Conservation (phyloP, 1,140 invertebrate genomes). For the Chrysopa pallens region DNA sequence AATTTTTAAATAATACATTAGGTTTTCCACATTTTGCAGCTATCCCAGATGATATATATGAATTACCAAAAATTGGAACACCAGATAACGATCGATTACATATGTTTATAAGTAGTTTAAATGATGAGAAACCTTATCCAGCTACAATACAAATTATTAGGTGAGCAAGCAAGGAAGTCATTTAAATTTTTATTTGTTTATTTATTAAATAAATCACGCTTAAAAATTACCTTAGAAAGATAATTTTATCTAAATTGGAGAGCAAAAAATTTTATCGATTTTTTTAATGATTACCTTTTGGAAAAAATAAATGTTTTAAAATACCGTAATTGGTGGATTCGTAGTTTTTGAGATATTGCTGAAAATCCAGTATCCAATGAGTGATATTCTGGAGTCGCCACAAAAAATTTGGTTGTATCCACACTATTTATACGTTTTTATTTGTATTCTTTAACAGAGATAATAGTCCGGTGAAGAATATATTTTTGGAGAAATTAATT, state of each 20-base stretch:
- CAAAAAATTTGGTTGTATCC: too few species aligned
- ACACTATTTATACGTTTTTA: too few species aligned
- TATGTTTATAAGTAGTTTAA: slow-evolving; percentile 66
- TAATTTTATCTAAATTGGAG: too few species aligned
- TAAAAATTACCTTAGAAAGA: too few species aligned
- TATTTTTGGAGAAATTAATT: slow-evolving; percentile 77
- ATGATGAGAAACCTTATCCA: slow-evolving; percentile 65
- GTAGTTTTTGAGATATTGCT: too few species aligned
- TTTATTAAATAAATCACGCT: too few species aligned
- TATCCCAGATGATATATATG: slow-evolving; percentile 41
- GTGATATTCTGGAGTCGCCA: too few species aligned
- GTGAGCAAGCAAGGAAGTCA: slow-evolving; percentile 28
- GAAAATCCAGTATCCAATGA: too few species aligned
- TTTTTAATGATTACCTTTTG: too few species aligned
- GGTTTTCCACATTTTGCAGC: slow-evolving; percentile 35
- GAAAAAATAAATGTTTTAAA: too few species aligned
- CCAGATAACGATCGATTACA: slow-evolving; percentile 55
- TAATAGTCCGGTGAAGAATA: slow-evolving; percentile 60
- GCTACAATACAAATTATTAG: slow-evolving; percentile 66
- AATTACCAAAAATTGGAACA: slow-evolving; percentile 63
- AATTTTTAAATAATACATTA: slow-evolving; percentile 52
- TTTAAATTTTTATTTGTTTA: slow-evolving; percentile 5
- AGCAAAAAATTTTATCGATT: too few species aligned
- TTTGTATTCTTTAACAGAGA: slow-evolving; percentile 42
- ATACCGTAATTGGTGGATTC: too few species aligned